Conservation (phyloP, 2,113 vertebrate genomes). For the Desmodus rotundus region DNA sequence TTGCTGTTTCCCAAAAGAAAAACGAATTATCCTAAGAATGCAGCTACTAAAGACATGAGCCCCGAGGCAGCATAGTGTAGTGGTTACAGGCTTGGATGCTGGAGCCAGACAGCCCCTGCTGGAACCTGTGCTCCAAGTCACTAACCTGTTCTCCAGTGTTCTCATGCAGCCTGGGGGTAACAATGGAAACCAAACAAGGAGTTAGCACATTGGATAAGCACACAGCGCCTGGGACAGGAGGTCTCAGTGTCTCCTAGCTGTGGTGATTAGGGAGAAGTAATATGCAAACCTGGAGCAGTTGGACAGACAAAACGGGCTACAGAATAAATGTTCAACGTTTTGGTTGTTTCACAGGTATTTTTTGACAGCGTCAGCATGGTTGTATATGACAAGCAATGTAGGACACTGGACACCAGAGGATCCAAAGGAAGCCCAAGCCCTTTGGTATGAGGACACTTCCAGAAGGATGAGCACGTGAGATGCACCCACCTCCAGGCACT, state of each 20-base stretch:
- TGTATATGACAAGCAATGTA: background rate
- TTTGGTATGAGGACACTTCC: background rate
- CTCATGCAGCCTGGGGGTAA: background rate
- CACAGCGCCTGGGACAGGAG: background rate
- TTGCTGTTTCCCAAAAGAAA: background rate
- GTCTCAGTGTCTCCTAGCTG: background rate
- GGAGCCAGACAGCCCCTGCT: background rate
- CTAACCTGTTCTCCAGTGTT: background rate
- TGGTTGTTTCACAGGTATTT: slow-evolving; percentile 21
- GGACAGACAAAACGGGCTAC: background rate
- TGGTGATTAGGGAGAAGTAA: background rate
- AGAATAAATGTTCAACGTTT: background rate
- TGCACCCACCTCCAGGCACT: background rate
- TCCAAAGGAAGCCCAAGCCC: background rate
- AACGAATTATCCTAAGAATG: background rate
- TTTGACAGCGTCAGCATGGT: background rate
- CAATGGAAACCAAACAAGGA: background rate
- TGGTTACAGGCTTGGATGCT: background rate
- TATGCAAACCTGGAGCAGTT: background rate
- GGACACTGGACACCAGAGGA: background rate
- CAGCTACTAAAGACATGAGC: background rate
- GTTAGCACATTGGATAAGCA: background rate
- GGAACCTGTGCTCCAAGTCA: background rate
- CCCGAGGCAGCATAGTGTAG: background rate
- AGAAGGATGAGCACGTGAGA: background rate